These are phyloP conservation scores for Cotesia congregata DNA, from an alignment of 2,888 invertebrate species.

Conservation along the genomic window DNA sequence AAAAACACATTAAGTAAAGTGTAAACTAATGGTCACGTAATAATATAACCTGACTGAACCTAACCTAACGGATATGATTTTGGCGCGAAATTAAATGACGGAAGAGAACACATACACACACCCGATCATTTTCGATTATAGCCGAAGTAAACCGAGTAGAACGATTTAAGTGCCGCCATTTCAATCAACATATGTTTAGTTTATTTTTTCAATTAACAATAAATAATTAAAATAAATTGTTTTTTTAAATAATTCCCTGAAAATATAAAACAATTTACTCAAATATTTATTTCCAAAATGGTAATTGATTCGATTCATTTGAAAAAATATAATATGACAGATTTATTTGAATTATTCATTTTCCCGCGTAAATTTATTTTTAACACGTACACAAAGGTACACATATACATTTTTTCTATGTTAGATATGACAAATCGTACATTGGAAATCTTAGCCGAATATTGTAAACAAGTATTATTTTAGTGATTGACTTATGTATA, in stretches of 20 bases:
- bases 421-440: background rate
- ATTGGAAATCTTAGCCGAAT: background rate
- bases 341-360: too few relatives aligned
- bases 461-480: background rate
- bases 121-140: background rate
- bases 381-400: background rate
- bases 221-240: too few relatives aligned
- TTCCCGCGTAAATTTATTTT: background rate
- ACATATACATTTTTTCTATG: conserved; percentile 8
- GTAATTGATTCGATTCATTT: too few relatives aligned
- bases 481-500: background rate
- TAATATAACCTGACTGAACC: background rate
- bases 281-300: too few relatives aligned
- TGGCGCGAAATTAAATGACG: conserved; percentile 25
- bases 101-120: background rate
- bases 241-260: too few relatives aligned
- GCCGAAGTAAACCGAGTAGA: background rate
- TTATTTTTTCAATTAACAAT: too few relatives aligned
- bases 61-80: conserved; percentile 17
- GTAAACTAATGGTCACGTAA: background rate
- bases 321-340: too few relatives aligned
- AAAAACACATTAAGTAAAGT: background rate
- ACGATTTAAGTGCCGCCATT: background rate
- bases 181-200: background rate
- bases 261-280: too few relatives aligned